phyloP scores from a whole-genome alignment of 2,888 invertebrate genomes.

The Ferrisia virgata region DNA sequence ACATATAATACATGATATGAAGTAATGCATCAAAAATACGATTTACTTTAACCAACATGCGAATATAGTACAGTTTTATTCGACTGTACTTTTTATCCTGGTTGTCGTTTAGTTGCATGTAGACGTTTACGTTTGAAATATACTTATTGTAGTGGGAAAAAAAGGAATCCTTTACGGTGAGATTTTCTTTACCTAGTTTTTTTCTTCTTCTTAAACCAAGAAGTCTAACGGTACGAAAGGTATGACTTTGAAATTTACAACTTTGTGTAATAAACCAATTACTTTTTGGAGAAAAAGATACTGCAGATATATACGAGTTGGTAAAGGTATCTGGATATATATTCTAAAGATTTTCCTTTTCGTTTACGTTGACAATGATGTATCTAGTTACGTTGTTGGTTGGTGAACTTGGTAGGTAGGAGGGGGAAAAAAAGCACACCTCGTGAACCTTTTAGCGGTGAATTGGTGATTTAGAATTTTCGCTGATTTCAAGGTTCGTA shows the following conservation, averaged over 20 bases:
- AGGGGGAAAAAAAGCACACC: not conserved
- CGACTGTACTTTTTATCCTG: not conserved
- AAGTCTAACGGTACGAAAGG: not conserved
- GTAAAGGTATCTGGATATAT: no score
- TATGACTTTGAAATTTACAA: not conserved
- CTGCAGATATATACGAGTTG: no score
- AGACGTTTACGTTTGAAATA: not conserved
- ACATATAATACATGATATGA: no score
- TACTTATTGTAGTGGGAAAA: not conserved
- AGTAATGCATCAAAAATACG: not conserved
- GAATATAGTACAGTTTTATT: not conserved
- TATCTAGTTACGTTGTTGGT: not conserved
- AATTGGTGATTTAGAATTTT: not conserved
- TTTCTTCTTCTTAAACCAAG: not conserved
- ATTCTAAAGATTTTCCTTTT: not conserved
- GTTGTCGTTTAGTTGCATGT: not conserved
- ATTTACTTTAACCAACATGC: not conserved
- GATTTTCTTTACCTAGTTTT: not conserved
- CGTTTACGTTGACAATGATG: not conserved
- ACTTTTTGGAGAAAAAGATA: not conserved
- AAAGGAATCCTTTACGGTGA: not conserved
- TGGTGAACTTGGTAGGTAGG: no score
- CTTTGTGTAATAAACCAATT: not conserved
- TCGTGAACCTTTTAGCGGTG: not conserved
- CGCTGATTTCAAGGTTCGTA: not conserved